Conservation (phyloP, 2,888 invertebrate genomes). For the Athalia rosae region DNA sequence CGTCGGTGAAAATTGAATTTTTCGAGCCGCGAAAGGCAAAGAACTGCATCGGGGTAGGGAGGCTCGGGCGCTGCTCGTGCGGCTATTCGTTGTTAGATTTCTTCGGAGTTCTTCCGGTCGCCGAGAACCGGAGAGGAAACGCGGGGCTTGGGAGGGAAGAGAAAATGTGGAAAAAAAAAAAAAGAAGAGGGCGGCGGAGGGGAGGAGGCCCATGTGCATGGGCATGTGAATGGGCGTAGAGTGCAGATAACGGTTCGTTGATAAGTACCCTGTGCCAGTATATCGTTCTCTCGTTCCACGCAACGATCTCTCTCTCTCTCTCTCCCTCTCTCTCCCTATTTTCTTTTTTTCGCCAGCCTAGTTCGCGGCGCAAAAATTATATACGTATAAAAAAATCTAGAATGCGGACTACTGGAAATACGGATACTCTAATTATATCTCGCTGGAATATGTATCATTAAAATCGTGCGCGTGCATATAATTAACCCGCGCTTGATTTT, state of each 20-base stretch:
- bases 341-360: slow-evolving; percentile 35
- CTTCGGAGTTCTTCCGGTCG: slow-evolving; percentile 25
- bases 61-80: neutral
- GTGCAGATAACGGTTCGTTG: slow-evolving; percentile 9
- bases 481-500: too few species aligned
- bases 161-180: neutral
- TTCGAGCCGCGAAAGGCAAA: too few species aligned
- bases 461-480: too few species aligned
- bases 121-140: neutral
- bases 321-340: slow-evolving; percentile 23
- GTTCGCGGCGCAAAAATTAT: neutral
- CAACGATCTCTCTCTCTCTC: slow-evolving; percentile 32
- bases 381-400: too few species aligned
- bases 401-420: too few species aligned
- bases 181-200: neutral
- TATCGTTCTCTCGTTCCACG: slow-evolving; percentile 4
- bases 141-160: neutral
- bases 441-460: too few species aligned
- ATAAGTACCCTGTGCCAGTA: neutral
- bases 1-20: too few species aligned
- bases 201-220: neutral
- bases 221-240: slow-evolving; percentile 23
- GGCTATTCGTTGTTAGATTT: neutral
- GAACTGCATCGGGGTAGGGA: neutral
- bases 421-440: too few species aligned